A percentile compares a stretch with the other conserved stretches of the same genome.
These are phyloP conservation scores for Aromia moschata DNA, from an alignment of 2,888 invertebrate genomes.

Conservation along the genomic window DNA sequence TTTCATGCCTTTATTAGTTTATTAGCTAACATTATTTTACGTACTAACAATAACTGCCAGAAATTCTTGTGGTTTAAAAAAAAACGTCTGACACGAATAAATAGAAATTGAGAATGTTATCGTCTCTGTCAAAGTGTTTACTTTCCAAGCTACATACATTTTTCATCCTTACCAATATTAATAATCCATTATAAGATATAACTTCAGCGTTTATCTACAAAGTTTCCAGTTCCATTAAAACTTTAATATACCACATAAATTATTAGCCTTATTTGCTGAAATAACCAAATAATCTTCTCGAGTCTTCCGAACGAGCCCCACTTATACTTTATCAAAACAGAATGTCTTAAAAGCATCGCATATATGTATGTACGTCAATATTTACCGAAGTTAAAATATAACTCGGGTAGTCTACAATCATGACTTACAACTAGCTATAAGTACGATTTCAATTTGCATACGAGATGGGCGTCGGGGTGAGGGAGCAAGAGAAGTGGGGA, in stretches of 20 bases:
- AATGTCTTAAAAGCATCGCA: slow-evolving; percentile 32
- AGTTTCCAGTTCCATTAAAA: slow-evolving; percentile 43
- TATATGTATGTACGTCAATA: slow-evolving; percentile 36
- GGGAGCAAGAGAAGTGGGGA: slow-evolving; percentile 33
- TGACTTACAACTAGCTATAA: slow-evolving; percentile 54
- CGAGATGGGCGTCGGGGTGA: slow-evolving; percentile 49
- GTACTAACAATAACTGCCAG: too few relatives aligned
- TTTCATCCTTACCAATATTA: slow-evolving; percentile 40
- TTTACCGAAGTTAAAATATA: slow-evolving; percentile 31
- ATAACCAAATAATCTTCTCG: slow-evolving; percentile 38
- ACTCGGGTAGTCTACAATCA: slow-evolving; percentile 33
- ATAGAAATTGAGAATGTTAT: too few relatives aligned
- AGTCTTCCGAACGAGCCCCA: slow-evolving; percentile 13
- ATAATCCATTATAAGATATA: slow-evolving; percentile 42
- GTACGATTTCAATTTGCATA: slow-evolving; percentile 59
- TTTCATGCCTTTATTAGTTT: too few relatives aligned
- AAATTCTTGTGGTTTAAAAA: too few relatives aligned
- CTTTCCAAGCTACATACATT: slow-evolving; percentile 19
- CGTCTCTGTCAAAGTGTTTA: too few relatives aligned
- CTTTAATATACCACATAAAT: slow-evolving; percentile 41
- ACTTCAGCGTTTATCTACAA: slow-evolving; percentile 38
- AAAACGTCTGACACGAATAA: too few relatives aligned
- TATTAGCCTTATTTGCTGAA: slow-evolving; percentile 40
- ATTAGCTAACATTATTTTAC: too few relatives aligned
- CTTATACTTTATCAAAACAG: slow-evolving; percentile 30